Percentiles rank a stretch among this genome's conserved stretches.
phyloP scores from a whole-genome alignment of 2,797 vertebrate genomes.

The Sciurus carolinensis region DNA sequence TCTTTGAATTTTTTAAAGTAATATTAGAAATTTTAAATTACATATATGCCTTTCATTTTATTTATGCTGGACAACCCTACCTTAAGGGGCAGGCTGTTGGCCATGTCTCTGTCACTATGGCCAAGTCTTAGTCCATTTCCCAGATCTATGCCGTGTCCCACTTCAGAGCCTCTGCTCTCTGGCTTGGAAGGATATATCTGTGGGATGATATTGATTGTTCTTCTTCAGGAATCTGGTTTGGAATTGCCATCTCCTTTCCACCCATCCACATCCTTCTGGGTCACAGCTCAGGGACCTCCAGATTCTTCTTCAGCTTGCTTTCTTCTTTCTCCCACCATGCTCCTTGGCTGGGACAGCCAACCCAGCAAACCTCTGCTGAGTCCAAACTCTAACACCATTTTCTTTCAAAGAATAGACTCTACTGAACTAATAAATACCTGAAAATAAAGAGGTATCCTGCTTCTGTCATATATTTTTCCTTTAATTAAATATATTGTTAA shows the following conservation, averaged over 20 bases:
- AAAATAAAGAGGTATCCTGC: background rate
- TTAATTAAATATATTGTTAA: background rate
- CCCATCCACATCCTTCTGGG: fast-evolving
- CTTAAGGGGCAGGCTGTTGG: background rate
- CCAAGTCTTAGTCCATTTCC: background rate
- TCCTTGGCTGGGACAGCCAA: background rate
- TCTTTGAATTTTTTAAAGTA: background rate
- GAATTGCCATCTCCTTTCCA: background rate
- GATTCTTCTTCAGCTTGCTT: background rate
- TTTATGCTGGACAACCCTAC: background rate
- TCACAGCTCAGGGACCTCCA: background rate
- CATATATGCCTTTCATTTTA: background rate
- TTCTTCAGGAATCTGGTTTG: background rate
- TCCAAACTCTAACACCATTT: background rate
- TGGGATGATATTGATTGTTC: no score
- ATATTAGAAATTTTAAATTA: background rate
- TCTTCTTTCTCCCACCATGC: background rate
- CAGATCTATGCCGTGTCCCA: fast-evolving
- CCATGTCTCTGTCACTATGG: background rate
- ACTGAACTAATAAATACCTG: background rate
- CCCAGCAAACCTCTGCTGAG: background rate
- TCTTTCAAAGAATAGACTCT: background rate
- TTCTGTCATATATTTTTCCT: background rate
- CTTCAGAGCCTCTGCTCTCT: background rate
- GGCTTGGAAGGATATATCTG: fast-evolving